Evolutionary conservation across 2,888 invertebrate species (phyloP).

Genomic region (Choristoneura rosaceana): DNA sequence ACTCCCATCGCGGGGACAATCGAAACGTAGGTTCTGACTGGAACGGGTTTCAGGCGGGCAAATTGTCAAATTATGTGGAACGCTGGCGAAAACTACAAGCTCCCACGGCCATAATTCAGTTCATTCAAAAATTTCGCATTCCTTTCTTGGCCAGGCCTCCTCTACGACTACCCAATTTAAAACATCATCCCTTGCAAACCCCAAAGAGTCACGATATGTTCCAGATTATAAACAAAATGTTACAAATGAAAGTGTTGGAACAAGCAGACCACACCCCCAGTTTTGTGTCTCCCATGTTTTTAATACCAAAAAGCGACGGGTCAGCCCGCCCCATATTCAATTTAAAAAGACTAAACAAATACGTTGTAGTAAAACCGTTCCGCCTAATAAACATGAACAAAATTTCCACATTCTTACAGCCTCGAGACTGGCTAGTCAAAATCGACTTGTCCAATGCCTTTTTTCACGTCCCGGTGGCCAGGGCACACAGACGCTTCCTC

Average conservation of each 20-base stretch:
- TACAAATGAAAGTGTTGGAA: constrained; percentile 8
- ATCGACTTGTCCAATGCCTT: neutral
- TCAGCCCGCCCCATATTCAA: constrained; percentile 29
- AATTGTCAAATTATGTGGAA: neutral
- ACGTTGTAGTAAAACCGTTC: constrained; percentile 23
- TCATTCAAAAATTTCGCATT: constrained; percentile 36
- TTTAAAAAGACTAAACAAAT: constrained; percentile 35
- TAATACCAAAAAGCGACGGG: constrained; percentile 24
- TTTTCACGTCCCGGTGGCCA: neutral
- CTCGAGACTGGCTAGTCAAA: constrained; percentile 2
- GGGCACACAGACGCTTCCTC: neutral
- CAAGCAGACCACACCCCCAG: constrained; percentile 4
- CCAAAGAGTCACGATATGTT: constrained; percentile 6
- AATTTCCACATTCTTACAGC: constrained; percentile 16
- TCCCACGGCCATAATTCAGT: constrained; percentile 27
- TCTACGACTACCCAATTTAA: neutral
- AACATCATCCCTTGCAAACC: constrained; percentile 5
- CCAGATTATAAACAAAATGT: neutral
- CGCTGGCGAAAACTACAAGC: constrained; percentile 21
- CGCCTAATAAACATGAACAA: constrained; percentile 27
- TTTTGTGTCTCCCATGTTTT: constrained; percentile 34
- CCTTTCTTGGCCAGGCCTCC: constrained; percentile 25
- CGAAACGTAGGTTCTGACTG: neutral
- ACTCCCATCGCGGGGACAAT: neutral
- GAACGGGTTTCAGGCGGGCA: neutral